These are phyloP conservation scores for Heterotilapia buettikoferi DNA, from an alignment of 2,113 vertebrate genomes.

Conservation along the genomic window DNA sequence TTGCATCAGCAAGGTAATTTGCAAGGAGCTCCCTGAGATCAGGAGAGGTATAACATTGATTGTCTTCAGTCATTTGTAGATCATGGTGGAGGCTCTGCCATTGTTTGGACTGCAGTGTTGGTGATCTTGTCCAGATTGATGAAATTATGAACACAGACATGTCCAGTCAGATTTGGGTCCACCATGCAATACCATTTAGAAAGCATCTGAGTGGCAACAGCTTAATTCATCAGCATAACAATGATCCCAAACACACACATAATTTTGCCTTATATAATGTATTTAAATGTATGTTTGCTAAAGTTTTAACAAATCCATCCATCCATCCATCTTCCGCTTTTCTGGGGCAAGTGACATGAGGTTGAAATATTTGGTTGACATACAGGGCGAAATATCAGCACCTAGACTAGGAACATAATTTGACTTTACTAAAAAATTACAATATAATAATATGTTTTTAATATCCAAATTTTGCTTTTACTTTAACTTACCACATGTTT, in stretches of 20 bases:
- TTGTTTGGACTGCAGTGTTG: not conserved
- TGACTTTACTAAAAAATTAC: not conserved
- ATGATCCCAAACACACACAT: fast-evolving
- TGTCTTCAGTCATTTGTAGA: not conserved
- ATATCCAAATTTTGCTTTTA: not conserved
- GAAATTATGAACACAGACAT: not conserved
- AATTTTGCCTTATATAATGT: not conserved
- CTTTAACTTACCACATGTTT: not conserved
- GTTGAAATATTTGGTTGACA: not conserved
- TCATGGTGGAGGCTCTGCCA: not conserved
- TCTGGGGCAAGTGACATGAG: not conserved
- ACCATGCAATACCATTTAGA: not conserved
- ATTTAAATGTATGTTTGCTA: not conserved
- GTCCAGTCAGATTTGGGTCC: not conserved
- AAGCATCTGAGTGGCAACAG: not conserved
- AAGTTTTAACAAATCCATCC: not conserved
- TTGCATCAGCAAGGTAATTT: not conserved
- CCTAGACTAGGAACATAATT: not conserved
- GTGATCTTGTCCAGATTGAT: not conserved
- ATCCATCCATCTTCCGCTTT: not conserved
- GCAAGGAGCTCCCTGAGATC: not conserved
- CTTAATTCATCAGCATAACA: not conserved
- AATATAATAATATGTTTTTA: not conserved
- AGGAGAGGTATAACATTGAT: not conserved
- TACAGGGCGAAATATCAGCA: not conserved